Evolutionary conservation across 2,888 invertebrate species (phyloP).

Genomic region (Nomada hirtipes): DNA sequence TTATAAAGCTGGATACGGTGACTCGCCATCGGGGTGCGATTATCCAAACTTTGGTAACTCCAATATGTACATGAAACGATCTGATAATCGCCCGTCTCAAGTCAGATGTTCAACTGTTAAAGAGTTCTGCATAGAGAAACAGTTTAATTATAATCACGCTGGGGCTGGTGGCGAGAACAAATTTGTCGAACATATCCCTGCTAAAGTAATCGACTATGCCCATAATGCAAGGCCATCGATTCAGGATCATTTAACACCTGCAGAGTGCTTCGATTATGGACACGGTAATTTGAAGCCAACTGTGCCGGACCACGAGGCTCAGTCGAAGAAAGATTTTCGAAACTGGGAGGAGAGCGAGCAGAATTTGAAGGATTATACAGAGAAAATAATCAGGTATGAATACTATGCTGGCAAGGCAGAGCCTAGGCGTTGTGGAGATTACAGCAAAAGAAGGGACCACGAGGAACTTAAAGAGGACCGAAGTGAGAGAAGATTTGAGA

Average conservation of each 20-base stretch:
- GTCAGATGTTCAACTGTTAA: conserved; percentile 43
- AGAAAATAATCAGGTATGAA: conserved; percentile 75
- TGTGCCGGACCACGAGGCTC: conserved; percentile 75
- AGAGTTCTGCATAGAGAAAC: conserved; percentile 80
- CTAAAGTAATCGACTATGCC: conserved; percentile 80
- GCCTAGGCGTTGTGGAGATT: conserved; percentile 23
- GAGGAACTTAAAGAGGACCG: conserved; percentile 19
- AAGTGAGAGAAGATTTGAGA: conserved; percentile 43
- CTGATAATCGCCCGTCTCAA: conserved; percentile 44
- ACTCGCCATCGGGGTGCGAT: conserved; percentile 32
- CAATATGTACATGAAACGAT: conserved; percentile 45
- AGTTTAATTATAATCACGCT: conserved; percentile 83
- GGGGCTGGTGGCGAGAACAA: conserved; percentile 67
- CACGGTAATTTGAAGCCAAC: conserved; percentile 78
- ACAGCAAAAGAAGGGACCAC: conserved; percentile 24
- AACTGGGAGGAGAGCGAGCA: conserved; percentile 82
- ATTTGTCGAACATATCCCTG: conserved; percentile 72
- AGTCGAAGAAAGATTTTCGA: conserved; percentile 76
- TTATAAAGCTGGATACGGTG: conserved; percentile 37
- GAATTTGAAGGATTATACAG: conserved; percentile 78
- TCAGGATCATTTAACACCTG: conserved; percentile 74
- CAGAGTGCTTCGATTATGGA: conserved; percentile 79
- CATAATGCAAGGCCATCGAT: conserved; percentile 71
- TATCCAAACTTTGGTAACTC: conserved; percentile 33
- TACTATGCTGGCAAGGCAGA: conserved; percentile 25